Evolutionary conservation across 2,113 vertebrate species (phyloP).

Genomic region (Aepyceros melampus): DNA sequence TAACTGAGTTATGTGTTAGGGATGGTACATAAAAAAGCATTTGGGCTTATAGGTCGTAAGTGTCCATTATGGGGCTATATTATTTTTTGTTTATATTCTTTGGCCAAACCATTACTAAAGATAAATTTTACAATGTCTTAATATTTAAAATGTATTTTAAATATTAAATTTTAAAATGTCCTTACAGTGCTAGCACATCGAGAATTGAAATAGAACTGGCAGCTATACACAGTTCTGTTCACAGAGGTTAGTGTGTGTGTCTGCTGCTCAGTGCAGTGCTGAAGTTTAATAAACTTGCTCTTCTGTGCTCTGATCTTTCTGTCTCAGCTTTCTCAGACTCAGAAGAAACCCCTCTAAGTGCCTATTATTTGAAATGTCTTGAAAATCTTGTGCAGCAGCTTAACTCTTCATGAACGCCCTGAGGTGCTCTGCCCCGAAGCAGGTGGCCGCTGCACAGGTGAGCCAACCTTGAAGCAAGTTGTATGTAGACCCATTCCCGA

Average conservation of each 20-base stretch:
- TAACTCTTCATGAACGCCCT: slow-evolving; percentile 72
- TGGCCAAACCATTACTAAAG: background rate
- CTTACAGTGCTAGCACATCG: background rate
- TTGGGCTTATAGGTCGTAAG: background rate
- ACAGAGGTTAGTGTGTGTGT: background rate
- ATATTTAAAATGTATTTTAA: background rate
- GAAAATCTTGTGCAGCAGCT: slow-evolving; percentile 89
- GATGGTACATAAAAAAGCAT: background rate
- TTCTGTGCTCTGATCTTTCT: background rate
- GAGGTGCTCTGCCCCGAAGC: background rate
- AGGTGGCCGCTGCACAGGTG: background rate
- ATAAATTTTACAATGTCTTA: background rate
- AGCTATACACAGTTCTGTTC: background rate
- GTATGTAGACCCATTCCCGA: background rate
- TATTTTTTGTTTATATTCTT: background rate
- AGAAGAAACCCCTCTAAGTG: slow-evolving; percentile 77
- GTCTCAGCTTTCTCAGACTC: slow-evolving; percentile 79
- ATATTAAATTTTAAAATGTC: background rate
- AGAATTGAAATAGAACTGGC: background rate
- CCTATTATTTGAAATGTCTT: slow-evolving; percentile 91
- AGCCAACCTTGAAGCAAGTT: background rate
- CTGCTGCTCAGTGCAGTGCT: background rate
- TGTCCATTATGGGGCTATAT: background rate
- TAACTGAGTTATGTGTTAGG: background rate
- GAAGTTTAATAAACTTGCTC: background rate